These are phyloP conservation scores for Trichosurus vulpecula DNA, from an alignment of 2,797 vertebrate species.

Conservation along the genomic window DNA sequence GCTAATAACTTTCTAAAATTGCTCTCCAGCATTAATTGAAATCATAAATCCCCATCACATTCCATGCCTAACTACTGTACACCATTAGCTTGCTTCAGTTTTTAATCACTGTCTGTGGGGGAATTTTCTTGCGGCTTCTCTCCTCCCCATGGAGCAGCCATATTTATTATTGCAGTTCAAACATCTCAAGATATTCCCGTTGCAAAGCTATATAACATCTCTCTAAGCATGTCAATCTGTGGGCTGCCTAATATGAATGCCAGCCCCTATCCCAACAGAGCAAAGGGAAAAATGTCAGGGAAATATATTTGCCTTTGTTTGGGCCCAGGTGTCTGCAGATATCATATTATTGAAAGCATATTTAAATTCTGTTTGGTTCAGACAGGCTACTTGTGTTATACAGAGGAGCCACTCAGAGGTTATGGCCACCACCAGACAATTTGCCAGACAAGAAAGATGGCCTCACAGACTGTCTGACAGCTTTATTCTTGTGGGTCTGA, in stretches of 20 bases:
- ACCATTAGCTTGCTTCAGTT: slow-evolving; percentile 73
- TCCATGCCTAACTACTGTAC: slow-evolving; percentile 74
- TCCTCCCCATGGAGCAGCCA: slow-evolving; percentile 65
- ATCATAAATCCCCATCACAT: slow-evolving; percentile 82
- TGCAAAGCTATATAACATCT: slow-evolving; percentile 75
- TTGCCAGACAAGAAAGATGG: slow-evolving; percentile 86
- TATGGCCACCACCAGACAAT: slow-evolving; percentile 82
- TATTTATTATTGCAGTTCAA: slow-evolving; percentile 81
- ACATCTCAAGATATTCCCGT: slow-evolving; percentile 74
- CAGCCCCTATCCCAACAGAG: slow-evolving; percentile 71
- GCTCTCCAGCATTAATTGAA: slow-evolving; percentile 83
- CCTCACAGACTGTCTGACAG: slow-evolving; percentile 82
- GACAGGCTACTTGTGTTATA: slow-evolving; percentile 78
- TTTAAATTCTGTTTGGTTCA: slow-evolving; percentile 84
- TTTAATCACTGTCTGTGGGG: slow-evolving; percentile 80
- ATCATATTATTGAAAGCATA: slow-evolving; percentile 78
- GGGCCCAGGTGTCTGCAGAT: slow-evolving; percentile 70
- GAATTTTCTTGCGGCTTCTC: slow-evolving; percentile 73
- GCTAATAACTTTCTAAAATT: slow-evolving; percentile 81
- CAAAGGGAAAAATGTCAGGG: slow-evolving; percentile 71
- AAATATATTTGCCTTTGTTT: slow-evolving; percentile 77
- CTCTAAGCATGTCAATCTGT: slow-evolving; percentile 74
- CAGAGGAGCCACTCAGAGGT: slow-evolving; percentile 81
- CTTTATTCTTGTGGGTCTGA: slow-evolving; percentile 84
- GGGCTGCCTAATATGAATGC: slow-evolving; percentile 70